phyloP scores from a whole-genome alignment of 1,140 invertebrate genomes.

The Agrypnia vestita region DNA sequence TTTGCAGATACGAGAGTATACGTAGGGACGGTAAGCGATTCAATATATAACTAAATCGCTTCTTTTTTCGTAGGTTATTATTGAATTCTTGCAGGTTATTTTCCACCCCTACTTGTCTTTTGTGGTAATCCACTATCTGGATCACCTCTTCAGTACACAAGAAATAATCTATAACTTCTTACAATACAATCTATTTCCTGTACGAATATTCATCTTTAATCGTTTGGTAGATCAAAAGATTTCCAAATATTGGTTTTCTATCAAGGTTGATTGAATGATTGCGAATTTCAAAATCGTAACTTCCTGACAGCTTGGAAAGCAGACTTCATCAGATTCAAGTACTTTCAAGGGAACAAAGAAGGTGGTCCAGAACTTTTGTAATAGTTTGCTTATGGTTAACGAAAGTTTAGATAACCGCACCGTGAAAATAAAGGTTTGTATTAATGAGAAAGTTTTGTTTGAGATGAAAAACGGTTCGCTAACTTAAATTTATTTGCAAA shows the following conservation, averaged over 20 bases:
- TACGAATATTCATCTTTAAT: neutral
- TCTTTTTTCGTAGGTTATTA: too few relatives aligned
- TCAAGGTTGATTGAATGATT: neutral
- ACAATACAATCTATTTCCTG: neutral
- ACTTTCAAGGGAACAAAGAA: neutral
- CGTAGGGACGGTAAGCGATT: too few relatives aligned
- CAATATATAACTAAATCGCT: too few relatives aligned
- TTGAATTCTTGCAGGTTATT: too few relatives aligned
- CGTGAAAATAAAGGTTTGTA: constrained; percentile 13
- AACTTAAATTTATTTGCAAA: constrained; percentile 27
- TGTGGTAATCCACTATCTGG: too few relatives aligned
- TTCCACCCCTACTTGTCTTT: too few relatives aligned
- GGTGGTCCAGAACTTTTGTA: constrained; percentile 5
- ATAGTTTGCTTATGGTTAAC: constrained; percentile 32
- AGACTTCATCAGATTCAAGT: neutral
- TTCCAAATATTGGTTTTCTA: neutral
- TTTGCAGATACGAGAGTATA: too few relatives aligned
- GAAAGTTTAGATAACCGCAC: neutral
- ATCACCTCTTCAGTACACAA: neutral
- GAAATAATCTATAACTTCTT: neutral
- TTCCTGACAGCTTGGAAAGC: too few relatives aligned
- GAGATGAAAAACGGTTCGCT: constrained; percentile 28
- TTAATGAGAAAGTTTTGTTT: constrained; percentile 28
- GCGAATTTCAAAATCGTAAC: neutral
- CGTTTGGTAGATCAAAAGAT: neutral